phyloP scores from a whole-genome alignment of 2,113 vertebrate species.

The Myiagra hebetior region DNA sequence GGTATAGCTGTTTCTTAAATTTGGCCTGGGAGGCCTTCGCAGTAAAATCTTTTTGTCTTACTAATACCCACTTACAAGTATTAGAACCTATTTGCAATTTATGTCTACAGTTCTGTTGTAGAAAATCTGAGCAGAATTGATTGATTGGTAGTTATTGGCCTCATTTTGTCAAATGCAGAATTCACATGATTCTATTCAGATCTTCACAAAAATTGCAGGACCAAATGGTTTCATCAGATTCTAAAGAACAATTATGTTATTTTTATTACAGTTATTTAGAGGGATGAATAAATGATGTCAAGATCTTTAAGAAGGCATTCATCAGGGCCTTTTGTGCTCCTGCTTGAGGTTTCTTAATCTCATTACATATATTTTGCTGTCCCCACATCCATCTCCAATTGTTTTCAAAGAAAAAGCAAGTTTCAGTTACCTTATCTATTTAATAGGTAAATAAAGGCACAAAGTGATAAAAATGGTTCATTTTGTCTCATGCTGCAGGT shows the following conservation, averaged over 20 bases:
- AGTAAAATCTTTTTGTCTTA: background rate
- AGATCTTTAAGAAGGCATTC: background rate
- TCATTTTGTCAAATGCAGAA: background rate
- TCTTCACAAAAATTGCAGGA: background rate
- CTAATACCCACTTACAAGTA: background rate
- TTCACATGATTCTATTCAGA: background rate
- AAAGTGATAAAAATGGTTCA: background rate
- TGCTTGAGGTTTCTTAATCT: background rate
- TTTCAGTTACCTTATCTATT: background rate
- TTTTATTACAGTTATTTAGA: slow-evolving; percentile 2
- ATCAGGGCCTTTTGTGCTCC: background rate
- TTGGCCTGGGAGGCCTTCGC: background rate
- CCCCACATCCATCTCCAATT: background rate
- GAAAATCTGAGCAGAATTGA: background rate
- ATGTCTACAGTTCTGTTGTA: background rate
- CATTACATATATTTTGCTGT: background rate
- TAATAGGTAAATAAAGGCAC: background rate
- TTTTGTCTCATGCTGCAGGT: background rate
- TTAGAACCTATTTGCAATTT: background rate
- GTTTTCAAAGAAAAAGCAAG: background rate
- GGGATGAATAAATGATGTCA: background rate
- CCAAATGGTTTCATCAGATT: background rate
- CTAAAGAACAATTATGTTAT: background rate
- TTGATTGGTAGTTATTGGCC: background rate
- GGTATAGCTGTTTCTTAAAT: background rate